Percentiles rank a stretch among this genome's conserved stretches.
These are phyloP conservation scores for Xenus cinereus DNA, from an alignment of 2,113 vertebrate genomes.

Conservation along the genomic window DNA sequence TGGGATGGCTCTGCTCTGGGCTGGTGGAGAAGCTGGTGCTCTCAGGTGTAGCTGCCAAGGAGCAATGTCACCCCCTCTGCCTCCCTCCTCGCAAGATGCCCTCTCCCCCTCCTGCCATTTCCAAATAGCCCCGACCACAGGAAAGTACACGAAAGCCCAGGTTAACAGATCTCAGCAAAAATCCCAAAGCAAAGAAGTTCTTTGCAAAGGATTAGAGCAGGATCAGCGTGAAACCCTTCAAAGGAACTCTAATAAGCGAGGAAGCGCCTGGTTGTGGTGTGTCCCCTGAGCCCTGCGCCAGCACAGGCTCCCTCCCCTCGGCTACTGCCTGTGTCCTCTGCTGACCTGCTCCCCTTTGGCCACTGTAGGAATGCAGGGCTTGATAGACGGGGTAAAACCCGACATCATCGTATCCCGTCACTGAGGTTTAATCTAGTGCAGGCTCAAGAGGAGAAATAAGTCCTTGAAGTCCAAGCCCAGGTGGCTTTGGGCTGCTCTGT, in stretches of 20 bases:
- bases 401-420: accelerated
- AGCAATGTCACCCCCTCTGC: neutral
- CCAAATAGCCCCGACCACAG: neutral
- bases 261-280: neutral
- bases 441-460: neutral
- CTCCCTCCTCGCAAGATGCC: neutral
- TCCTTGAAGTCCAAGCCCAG: neutral
- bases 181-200: neutral
- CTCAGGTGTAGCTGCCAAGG: neutral
- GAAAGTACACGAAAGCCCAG: neutral
- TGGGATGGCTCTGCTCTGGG: neutral
- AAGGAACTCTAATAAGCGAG: neutral
- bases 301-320: neutral
- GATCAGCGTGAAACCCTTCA: neutral
- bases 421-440: neutral
- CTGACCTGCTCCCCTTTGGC: neutral
- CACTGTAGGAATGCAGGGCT: neutral
- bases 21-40: neutral
- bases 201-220: neutral
- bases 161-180: neutral
- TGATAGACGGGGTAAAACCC: neutral
- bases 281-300: neutral
- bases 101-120: neutral
- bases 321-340: neutral
- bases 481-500: neutral